Conservation (phyloP, 2,113 vertebrate genomes). For the Syrmaticus mikado region DNA sequence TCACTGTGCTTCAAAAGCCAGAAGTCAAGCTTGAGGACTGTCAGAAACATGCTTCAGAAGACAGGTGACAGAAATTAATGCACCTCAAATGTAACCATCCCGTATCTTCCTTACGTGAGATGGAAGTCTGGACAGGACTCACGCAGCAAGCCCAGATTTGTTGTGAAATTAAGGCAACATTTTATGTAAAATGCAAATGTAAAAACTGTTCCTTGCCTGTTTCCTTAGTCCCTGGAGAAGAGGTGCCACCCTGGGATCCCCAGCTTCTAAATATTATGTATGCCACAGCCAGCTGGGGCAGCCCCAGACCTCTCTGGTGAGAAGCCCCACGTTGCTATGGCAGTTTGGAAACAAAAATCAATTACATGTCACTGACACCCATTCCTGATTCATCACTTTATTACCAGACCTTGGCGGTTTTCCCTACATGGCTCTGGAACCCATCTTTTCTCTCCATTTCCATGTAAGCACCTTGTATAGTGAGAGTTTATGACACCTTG, state of each 20-base stretch:
- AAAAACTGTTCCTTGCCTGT: neutral
- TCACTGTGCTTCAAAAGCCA: neutral
- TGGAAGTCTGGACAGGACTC: neutral
- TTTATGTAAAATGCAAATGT: neutral
- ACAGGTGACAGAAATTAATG: neutral
- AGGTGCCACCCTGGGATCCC: neutral
- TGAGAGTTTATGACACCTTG: neutral
- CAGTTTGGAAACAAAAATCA: fast-evolving
- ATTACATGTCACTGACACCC: neutral
- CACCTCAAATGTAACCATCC: neutral
- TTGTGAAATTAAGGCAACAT: neutral
- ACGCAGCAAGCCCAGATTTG: fast-evolving
- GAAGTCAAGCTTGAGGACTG: neutral
- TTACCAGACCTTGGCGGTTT: neutral
- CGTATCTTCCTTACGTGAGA: neutral
- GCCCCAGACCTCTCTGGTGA: neutral
- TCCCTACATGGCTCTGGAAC: neutral
- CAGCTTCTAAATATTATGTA: fast-evolving
- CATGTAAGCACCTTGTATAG: neutral
- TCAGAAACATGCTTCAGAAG: neutral
- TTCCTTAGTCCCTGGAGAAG: neutral
- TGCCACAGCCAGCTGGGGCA: neutral
- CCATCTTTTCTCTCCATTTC: neutral
- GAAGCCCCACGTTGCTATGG: neutral
- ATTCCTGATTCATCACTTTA: neutral